phyloP scores from a whole-genome alignment of 1,140 invertebrate genomes.

The Orchesella cincta region DNA sequence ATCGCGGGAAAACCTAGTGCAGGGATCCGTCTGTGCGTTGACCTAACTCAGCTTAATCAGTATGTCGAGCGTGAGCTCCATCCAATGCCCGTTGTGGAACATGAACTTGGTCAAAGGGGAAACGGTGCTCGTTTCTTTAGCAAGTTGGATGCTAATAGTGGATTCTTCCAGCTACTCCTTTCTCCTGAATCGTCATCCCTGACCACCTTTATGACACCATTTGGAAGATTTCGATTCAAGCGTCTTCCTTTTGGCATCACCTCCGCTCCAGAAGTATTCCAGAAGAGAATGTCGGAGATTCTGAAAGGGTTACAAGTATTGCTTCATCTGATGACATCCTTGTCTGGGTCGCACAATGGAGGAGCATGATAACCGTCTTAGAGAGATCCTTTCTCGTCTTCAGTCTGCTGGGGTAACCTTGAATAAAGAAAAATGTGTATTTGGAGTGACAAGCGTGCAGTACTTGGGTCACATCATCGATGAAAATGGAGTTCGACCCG shows the following conservation, averaged over 20 bases:
- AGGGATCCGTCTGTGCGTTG: slow-evolving; percentile 40
- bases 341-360: slow-evolving; percentile 40
- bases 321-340: slow-evolving; percentile 53
- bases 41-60: slow-evolving; percentile 30
- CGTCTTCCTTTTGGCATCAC: slow-evolving; percentile 53
- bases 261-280: slow-evolving; percentile 51
- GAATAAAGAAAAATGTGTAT: slow-evolving; percentile 54
- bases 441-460: slow-evolving; percentile 51
- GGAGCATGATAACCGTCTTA: slow-evolving; percentile 49
- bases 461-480: slow-evolving; percentile 57
- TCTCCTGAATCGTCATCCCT: slow-evolving; percentile 51
- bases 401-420: slow-evolving; percentile 22
- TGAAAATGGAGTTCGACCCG: slow-evolving; percentile 54
- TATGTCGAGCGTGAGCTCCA: slow-evolving; percentile 34
- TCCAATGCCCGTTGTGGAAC: slow-evolving; percentile 33
- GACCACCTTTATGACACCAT: slow-evolving; percentile 53
- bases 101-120: slow-evolving; percentile 29
- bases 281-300: slow-evolving; percentile 45
- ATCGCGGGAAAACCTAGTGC: slow-evolving; percentile 55
- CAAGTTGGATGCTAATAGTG: slow-evolving; percentile 54
- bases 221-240: slow-evolving; percentile 53
- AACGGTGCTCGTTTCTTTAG: slow-evolving; percentile 50
- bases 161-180: slow-evolving; percentile 56
- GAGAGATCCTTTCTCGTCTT: slow-evolving; percentile 45
- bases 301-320: slow-evolving; percentile 48